Evolutionary conservation across 2,113 vertebrate genomes (phyloP).

Genomic region (Spizaetus ornatus): DNA sequence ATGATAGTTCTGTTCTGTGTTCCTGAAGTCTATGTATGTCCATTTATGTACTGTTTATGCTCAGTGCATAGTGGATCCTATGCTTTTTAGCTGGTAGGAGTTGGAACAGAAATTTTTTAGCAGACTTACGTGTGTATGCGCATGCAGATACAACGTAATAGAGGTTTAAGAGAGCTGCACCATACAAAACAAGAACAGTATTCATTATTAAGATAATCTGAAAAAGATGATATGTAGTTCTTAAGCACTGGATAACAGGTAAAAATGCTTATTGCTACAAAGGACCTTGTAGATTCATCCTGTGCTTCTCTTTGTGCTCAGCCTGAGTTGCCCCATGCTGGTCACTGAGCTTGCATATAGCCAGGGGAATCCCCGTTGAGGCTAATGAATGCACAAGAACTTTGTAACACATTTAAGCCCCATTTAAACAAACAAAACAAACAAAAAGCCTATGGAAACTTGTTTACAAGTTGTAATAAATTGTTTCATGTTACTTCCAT

Average conservation of each 20-base stretch:
- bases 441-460: not conserved
- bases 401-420: not conserved
- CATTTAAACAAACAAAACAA: not conserved
- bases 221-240: not conserved
- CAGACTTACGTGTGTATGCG: not conserved
- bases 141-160: not conserved
- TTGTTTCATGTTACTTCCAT: not conserved
- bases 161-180: not conserved
- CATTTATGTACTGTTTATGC: not conserved
- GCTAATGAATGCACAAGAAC: not conserved
- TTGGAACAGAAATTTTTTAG: not conserved
- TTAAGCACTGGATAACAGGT: not conserved
- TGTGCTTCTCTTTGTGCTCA: not conserved
- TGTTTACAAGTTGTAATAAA: not conserved
- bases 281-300: not conserved
- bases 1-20: not conserved
- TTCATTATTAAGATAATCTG: not conserved
- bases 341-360: not conserved
- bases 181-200: not conserved
- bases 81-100: not conserved
- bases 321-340: not conserved
- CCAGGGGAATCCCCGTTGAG: rapidly evolving
- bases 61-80: not conserved
- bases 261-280: not conserved
- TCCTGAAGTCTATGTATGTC: not conserved